Base-by-base conservation (phyloP, 2,113 vertebrate species). In the Hucho hucho region DNA sequence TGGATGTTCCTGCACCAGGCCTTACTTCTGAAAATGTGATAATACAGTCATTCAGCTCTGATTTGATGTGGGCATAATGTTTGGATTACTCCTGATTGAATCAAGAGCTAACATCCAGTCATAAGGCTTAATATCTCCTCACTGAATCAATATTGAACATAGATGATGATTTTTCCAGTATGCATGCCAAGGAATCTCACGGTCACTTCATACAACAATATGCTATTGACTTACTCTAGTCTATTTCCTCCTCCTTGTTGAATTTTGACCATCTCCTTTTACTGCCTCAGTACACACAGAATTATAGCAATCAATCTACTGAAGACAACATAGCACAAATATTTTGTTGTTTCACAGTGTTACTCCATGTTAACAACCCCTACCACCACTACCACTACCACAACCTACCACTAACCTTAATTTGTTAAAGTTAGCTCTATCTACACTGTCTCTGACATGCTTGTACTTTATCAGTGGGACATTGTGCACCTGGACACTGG, bases 301-400 rank as follows among this genome's bases (percentile, higher is more conserved):
- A 58, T 2, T 67, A 69, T 79, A 4, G 64, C 6, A 4, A 90
- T 90, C 83, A 61, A 81, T 90, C 87, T 84, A 25, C 32, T 37
- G 78, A 2, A 22, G 74, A 74, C 79, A 18, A 73, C 24, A 29
- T 47, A 68, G 77, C 80, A 80, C 85, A 89, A 88, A 90, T 90
- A 84, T 89, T 90, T 88, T 80, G 75, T 86, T 80, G 80, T 89
- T 43, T 83, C 77, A 82, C 84, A 72, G 76, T 79, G 84, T 87
- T 81, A 79, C 88, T 90, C 87, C 84, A 76, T 86, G 86, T 87
- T 84, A 78, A 84, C 76, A 73, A 67, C 75, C 58, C 67, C 75
- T 73, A 77, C 75, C 78, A 85, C 25, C 16, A 18, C 65, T 22
- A 4, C 83, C 72, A 43, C 71, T 22, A 4, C 83, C 72, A 43